Conservation (phyloP, 2,797 vertebrate species). For the Rhinoraja longicauda region DNA sequence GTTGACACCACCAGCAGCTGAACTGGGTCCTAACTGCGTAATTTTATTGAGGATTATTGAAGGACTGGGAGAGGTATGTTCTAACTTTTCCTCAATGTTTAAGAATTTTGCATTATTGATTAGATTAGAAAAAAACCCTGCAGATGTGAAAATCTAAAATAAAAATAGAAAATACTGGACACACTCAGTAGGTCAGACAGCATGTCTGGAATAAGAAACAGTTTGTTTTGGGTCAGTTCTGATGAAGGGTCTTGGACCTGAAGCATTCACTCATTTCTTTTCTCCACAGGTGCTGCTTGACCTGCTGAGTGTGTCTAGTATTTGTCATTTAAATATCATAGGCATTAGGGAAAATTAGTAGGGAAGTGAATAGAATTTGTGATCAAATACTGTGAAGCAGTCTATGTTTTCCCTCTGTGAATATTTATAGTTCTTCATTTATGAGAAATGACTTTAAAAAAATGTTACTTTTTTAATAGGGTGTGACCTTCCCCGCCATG, state of each 20-base stretch:
- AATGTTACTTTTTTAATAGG: slow-evolving; percentile 57
- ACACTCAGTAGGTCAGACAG: not conserved
- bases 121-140: not conserved
- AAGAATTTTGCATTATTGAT: not conserved
- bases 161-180: too few species aligned
- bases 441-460: not conserved
- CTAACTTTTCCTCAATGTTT: not conserved
- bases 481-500: slow-evolving; percentile 93
- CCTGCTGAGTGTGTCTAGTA: too few species aligned
- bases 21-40: slow-evolving; percentile 77
- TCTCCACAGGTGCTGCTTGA: too few species aligned
- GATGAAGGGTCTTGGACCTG: not conserved
- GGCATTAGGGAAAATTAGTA: too few species aligned
- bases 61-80: slow-evolving; percentile 84
- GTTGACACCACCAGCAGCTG: slow-evolving; percentile 81
- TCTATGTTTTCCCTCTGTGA: not conserved
- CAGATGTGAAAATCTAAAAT: not conserved
- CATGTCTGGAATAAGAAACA: not conserved
- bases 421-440: not conserved
- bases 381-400: too few species aligned
- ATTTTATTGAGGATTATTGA: slow-evolving; percentile 80
- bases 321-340: too few species aligned
- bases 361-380: not conserved
- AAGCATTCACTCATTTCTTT: too few species aligned
- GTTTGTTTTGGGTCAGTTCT: not conserved